Evolutionary conservation across 2,113 vertebrate species (phyloP).

Genomic region (Ptychochromis oligacanthus): DNA sequence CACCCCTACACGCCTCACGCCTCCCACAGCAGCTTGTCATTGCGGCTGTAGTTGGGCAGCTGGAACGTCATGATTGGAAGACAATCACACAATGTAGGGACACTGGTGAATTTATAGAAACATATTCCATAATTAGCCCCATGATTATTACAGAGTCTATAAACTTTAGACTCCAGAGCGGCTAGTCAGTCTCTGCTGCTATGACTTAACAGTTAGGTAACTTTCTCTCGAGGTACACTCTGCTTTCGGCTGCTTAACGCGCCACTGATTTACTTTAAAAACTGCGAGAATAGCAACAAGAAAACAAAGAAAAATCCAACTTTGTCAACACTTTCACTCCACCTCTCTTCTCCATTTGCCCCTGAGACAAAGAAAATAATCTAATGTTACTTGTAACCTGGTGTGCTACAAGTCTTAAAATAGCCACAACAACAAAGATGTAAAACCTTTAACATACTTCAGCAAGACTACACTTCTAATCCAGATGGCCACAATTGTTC

Average conservation of each 20-base stretch:
- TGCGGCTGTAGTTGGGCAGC: constrained; percentile 54
- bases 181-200: constrained; percentile 33
- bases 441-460: constrained; percentile 35
- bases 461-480: constrained; percentile 36
- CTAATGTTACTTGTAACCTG: background rate
- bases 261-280: constrained; percentile 15
- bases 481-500: constrained; percentile 61
- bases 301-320: background rate
- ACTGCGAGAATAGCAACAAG: constrained; percentile 1
- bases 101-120: constrained; percentile 74
- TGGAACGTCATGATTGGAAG: constrained; percentile 48
- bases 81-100: constrained; percentile 56
- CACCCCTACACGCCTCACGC: constrained; percentile 47
- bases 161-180: constrained; percentile 64
- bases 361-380: constrained; percentile 50
- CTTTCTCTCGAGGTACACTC: constrained; percentile 34
- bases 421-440: constrained; percentile 53
- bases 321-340: constrained; percentile 10
- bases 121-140: constrained; percentile 79
- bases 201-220: constrained; percentile 53
- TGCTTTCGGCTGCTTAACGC: constrained; percentile 22
- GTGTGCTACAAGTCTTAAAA: constrained; percentile 34
- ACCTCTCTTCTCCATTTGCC: constrained; percentile 20
- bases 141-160: constrained; percentile 72
- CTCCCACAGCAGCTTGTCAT: constrained; percentile 69